phyloP scores from a whole-genome alignment of 2,888 invertebrate species.

The Macaria liturata region DNA sequence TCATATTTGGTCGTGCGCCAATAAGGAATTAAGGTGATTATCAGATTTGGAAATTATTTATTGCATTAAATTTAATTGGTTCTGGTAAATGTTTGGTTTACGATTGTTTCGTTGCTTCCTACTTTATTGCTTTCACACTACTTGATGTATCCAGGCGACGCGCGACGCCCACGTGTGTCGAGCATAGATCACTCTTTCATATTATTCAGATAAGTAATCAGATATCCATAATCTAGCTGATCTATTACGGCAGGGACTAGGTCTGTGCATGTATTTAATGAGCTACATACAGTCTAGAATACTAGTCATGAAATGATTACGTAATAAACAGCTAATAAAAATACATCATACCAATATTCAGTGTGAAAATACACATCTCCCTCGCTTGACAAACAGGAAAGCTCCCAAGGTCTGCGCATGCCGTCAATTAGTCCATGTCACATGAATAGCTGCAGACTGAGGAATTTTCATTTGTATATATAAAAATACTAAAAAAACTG shows the following conservation, averaged over 20 bases:
- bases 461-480: conserved; percentile 26
- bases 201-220: no score
- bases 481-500: conserved; percentile 8
- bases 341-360: no score
- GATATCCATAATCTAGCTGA: no score
- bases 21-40: conserved; percentile 32
- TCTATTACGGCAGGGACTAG: no score
- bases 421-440: conserved; percentile 25
- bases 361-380: no score
- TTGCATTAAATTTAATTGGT: conserved; percentile 21
- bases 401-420: conserved; percentile 27
- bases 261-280: no score
- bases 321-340: no score
- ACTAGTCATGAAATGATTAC: no score
- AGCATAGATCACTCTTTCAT: no score
- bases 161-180: no score
- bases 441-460: conserved; percentile 20
- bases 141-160: no score
- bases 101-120: conserved; percentile 16
- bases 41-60: conserved; percentile 33
- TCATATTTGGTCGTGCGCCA: conserved; percentile 29
- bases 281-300: no score
- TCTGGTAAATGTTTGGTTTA: conserved; percentile 20
- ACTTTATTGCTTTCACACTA: background rate
- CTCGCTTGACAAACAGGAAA: conserved; percentile 24